Conservation (phyloP, 2,888 invertebrate genomes). For the Nephrotoma guestfalica region DNA sequence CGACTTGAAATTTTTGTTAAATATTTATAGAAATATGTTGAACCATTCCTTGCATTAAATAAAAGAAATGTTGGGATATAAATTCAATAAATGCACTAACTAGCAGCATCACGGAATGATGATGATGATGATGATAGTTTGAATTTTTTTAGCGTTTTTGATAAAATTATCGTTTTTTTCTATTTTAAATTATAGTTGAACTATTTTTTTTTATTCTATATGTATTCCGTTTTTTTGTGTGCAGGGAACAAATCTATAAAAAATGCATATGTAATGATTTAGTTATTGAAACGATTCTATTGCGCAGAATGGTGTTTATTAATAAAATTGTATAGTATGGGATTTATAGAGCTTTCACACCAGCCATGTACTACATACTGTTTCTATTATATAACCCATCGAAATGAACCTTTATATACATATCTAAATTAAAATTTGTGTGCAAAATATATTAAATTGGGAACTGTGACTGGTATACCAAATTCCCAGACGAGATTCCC, state of each 20-base stretch:
- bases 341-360: neutral
- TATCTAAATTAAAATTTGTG: neutral
- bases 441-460: neutral
- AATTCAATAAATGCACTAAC: neutral
- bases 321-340: neutral
- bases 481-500: neutral
- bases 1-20: neutral
- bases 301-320: neutral
- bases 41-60: neutral
- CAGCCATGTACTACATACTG: neutral
- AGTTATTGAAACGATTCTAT: neutral
- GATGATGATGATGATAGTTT: neutral
- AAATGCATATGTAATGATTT: neutral
- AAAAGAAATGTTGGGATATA: neutral
- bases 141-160: neutral
- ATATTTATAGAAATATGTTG: neutral
- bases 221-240: neutral
- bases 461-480: neutral
- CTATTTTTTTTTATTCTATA: neutral
- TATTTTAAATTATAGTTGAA: neutral
- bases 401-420: neutral
- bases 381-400: neutral
- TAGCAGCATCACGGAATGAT: neutral
- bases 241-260: neutral
- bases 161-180: neutral